phyloP scores from a whole-genome alignment of 2,888 invertebrate species.

The Tachystola acroxantha region DNA sequence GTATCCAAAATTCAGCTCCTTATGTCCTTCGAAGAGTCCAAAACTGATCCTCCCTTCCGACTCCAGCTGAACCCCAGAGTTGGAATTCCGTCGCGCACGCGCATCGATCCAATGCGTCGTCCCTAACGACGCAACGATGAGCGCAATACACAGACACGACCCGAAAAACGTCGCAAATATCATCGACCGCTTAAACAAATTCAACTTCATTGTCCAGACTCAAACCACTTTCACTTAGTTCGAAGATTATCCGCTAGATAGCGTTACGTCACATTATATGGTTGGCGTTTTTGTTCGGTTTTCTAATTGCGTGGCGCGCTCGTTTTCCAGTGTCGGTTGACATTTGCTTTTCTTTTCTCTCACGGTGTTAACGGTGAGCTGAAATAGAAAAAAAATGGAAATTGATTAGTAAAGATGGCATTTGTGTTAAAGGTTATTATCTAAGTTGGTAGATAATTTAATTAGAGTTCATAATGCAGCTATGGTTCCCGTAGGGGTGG shows the following conservation, averaged over 20 bases:
- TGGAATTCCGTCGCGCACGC: slow-evolving; percentile 81
- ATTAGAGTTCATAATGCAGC: too few relatives aligned
- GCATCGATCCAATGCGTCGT: slow-evolving; percentile 92
- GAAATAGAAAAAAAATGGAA: slow-evolving; percentile 41
- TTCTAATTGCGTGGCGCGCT: slow-evolving; percentile 40
- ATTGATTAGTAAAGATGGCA: slow-evolving; percentile 14
- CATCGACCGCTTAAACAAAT: slow-evolving; percentile 77
- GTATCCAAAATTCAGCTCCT: slow-evolving; percentile 86
- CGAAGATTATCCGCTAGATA: slow-evolving; percentile 44
- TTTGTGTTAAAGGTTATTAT: too few relatives aligned
- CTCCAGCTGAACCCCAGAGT: slow-evolving; percentile 77
- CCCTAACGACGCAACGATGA: slow-evolving; percentile 88
- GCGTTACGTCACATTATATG: slow-evolving; percentile 58
- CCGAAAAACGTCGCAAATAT: slow-evolving; percentile 90
- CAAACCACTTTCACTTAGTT: slow-evolving; percentile 45
- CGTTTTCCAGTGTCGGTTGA: slow-evolving; percentile 39
- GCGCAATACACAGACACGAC: slow-evolving; percentile 85
- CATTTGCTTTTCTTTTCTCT: slow-evolving; percentile 21
- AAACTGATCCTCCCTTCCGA: slow-evolving; percentile 88
- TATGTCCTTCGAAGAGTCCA: slow-evolving; percentile 92
- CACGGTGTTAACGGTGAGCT: slow-evolving; percentile 26
- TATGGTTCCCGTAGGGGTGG: too few relatives aligned
- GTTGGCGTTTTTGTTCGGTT: slow-evolving; percentile 36
- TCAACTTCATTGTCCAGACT: slow-evolving; percentile 11
- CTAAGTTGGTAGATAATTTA: too few relatives aligned